Evolutionary conservation across 2,888 invertebrate genomes (phyloP).

Genomic region (Ceratothoa steindachneri): DNA sequence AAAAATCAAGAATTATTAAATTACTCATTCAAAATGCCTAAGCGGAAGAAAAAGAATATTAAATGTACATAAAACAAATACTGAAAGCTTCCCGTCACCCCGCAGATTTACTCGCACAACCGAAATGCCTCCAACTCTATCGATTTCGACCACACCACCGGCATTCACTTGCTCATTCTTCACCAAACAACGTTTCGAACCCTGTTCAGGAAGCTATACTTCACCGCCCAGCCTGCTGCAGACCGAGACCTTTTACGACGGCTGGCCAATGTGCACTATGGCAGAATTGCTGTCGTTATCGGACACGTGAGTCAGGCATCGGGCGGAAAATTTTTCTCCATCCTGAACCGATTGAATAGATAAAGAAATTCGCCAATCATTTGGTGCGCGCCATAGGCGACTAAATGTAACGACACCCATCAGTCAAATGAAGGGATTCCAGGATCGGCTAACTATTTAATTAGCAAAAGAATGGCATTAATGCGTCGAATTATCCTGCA

Average conservation of each 20-base stretch:
- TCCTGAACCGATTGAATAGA: too few species aligned
- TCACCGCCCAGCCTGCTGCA: slow-evolving; percentile 31
- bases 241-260: slow-evolving; percentile 23
- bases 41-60: too few species aligned
- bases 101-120: slow-evolving; percentile 1
- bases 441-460: neutral
- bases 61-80: neutral
- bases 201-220: slow-evolving; percentile 19
- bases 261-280: slow-evolving; percentile 21
- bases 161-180: slow-evolving; percentile 28
- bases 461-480: too few species aligned
- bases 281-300: slow-evolving; percentile 25
- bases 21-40: too few species aligned
- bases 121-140: neutral
- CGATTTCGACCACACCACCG: neutral
- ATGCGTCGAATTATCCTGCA: too few species aligned
- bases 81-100: neutral
- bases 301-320: slow-evolving; percentile 28
- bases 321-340: neutral
- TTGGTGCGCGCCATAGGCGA: too few species aligned
- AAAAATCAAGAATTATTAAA: too few species aligned
- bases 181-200: slow-evolving; percentile 13
- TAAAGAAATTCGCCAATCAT: too few species aligned
- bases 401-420: neutral
- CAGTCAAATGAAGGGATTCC: neutral